Conservation (phyloP, 2,888 invertebrate species). For the Agrypnus murinus region DNA sequence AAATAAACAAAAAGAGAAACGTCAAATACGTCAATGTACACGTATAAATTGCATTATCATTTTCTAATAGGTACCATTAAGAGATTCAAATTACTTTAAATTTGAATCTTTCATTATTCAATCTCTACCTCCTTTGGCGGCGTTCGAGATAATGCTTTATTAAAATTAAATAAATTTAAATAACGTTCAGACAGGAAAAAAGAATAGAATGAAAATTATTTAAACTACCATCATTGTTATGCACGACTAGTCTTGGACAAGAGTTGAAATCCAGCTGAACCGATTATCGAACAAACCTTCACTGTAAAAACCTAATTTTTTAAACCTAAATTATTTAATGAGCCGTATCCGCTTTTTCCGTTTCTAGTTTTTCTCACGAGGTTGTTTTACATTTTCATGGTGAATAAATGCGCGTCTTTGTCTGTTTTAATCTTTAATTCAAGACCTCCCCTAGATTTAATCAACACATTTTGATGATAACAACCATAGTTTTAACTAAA, state of each 20-base stretch:
- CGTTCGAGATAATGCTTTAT: too few relatives aligned
- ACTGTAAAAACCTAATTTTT: slow-evolving; percentile 26
- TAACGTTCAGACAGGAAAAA: neutral
- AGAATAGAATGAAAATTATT: neutral
- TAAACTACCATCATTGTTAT: slow-evolving; percentile 24
- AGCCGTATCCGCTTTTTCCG: slow-evolving; percentile 53
- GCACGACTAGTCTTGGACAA: slow-evolving; percentile 28
- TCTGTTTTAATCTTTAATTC: slow-evolving; percentile 57
- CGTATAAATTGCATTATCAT: too few relatives aligned
- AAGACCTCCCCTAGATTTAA: slow-evolving; percentile 54
- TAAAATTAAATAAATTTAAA: too few relatives aligned
- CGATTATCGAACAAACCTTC: slow-evolving; percentile 21
- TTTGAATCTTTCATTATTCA: too few relatives aligned
- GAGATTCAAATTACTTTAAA: too few relatives aligned
- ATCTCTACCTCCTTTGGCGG: too few relatives aligned
- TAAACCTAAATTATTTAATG: slow-evolving; percentile 57
- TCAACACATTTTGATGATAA: slow-evolving; percentile 40
- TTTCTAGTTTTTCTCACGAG: slow-evolving; percentile 56
- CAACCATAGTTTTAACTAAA: slow-evolving; percentile 26
- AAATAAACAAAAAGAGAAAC: too few relatives aligned
- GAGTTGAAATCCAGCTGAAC: slow-evolving; percentile 21
- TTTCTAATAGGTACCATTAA: too few relatives aligned
- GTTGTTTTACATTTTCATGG: slow-evolving; percentile 60
- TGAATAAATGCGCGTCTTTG: slow-evolving; percentile 56
- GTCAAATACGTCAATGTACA: too few relatives aligned